These are phyloP conservation scores for Cololabis saira DNA, from an alignment of 2,113 vertebrate genomes.

Conservation along the genomic window DNA sequence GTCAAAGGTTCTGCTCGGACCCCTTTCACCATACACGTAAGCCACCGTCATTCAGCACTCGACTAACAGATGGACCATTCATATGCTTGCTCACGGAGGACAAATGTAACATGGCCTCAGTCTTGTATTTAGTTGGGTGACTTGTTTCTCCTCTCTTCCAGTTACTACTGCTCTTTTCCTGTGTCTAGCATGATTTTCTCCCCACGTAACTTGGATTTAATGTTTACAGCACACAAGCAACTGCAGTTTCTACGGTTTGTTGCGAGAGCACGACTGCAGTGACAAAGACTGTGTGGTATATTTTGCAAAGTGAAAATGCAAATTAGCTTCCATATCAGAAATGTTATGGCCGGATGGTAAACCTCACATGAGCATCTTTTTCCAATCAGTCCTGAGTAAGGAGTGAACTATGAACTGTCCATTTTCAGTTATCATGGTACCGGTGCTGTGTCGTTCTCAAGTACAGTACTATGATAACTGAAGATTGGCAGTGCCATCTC, in stretches of 20 bases:
- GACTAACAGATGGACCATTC: not conserved
- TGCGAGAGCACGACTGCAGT: too few species aligned
- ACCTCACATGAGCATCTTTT: too few species aligned
- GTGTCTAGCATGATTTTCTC: too few species aligned
- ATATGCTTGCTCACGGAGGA: slow-evolving; percentile 11
- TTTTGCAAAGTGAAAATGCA: too few species aligned
- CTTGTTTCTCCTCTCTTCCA: too few species aligned
- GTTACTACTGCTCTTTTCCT: too few species aligned
- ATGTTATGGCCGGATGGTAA: too few species aligned
- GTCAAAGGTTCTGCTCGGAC: slow-evolving; percentile 94
- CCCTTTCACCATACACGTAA: slow-evolving; percentile 97
- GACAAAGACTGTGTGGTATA: too few species aligned
- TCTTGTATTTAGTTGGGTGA: not conserved
- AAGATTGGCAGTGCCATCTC: slow-evolving; percentile 99
- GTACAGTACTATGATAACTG: slow-evolving; percentile 99
- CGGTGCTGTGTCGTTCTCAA: slow-evolving; percentile 97
- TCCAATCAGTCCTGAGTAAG: not conserved
- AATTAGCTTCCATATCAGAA: too few species aligned
- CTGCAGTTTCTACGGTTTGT: too few species aligned
- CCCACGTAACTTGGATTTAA: too few species aligned
- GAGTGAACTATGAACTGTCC: slow-evolving; percentile 90
- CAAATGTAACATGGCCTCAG: not conserved
- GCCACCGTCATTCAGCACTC: slow-evolving; percentile 51
- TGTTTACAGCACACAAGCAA: too few species aligned
- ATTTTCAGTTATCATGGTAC: slow-evolving; percentile 99